These are phyloP conservation scores for Myotis pilosus DNA, from an alignment of 2,797 vertebrate species.

Conservation along the genomic window DNA sequence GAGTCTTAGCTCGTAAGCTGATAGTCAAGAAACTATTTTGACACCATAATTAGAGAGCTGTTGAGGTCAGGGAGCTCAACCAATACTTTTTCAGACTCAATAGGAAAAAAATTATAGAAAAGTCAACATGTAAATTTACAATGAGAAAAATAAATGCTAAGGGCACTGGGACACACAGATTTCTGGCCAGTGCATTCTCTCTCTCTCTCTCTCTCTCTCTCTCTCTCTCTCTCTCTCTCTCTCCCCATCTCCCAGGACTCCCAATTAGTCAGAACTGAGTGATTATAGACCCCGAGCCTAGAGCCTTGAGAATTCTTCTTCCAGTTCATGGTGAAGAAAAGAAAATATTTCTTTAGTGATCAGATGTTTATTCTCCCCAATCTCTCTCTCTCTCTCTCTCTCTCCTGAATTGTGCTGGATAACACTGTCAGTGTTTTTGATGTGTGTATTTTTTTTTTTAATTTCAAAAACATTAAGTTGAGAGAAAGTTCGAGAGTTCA, in stretches of 20 bases:
- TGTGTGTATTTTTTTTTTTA: not conserved
- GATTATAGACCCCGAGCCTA: not conserved
- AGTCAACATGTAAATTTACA: not conserved
- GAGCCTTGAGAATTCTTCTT: not conserved
- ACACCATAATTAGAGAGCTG: not conserved
- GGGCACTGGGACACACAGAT: not conserved
- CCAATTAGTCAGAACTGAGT: not conserved
- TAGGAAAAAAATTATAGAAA: not conserved
- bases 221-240: not conserved
- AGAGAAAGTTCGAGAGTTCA: not conserved
- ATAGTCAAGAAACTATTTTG: not conserved
- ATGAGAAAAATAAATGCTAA: not conserved
- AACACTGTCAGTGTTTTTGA: not conserved
- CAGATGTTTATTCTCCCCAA: not conserved
- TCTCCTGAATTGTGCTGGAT: not conserved
- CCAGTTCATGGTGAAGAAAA: not conserved
- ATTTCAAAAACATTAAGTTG: not conserved
- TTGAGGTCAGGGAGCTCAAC: not conserved
- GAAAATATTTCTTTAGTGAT: not conserved
- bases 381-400: not conserved
- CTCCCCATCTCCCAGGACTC: not conserved
- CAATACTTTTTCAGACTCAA: not conserved
- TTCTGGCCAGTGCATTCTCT: not conserved
- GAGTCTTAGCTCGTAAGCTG: not conserved
- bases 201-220: not conserved